A percentile compares a stretch with the other conserved stretches of the same genome.
These are phyloP conservation scores for Yasuhikotakia modesta DNA, from an alignment of 2,797 vertebrate genomes.

Conservation along the genomic window DNA sequence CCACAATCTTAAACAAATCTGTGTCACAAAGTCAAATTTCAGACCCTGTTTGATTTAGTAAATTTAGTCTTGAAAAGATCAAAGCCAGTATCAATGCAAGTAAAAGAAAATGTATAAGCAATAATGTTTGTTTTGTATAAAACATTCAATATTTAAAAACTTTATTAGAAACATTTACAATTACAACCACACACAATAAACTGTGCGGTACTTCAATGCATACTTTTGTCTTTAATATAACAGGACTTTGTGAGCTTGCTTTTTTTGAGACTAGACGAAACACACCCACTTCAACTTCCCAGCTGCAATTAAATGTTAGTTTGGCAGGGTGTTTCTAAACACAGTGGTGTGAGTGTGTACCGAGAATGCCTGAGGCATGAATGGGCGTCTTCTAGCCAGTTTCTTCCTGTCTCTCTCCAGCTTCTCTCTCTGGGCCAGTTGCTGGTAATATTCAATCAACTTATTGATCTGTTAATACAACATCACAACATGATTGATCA, in stretches of 20 bases:
- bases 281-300: neutral
- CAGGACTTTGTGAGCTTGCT: too few species aligned
- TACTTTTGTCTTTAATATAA: neutral
- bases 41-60: conserved; percentile 29
- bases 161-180: neutral
- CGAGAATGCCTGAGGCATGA: conserved; percentile 96
- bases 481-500: neutral
- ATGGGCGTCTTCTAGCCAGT: conserved; percentile 90
- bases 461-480: conserved; percentile 86
- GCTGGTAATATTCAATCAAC: conserved; percentile 97
- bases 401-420: conserved; percentile 96
- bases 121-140: neutral
- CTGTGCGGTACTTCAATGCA: neutral
- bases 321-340: too few species aligned
- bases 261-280: neutral
- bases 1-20: neutral
- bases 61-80: neutral
- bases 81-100: neutral
- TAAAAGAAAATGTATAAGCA: neutral
- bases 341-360: conserved; percentile 75
- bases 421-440: conserved; percentile 95
- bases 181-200: too few species aligned
- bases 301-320: conserved; percentile 15
- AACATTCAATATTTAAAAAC: neutral
- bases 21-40: conserved; percentile 37